Conservation (phyloP, 2,113 vertebrate genomes). For the Cacatua alba region DNA sequence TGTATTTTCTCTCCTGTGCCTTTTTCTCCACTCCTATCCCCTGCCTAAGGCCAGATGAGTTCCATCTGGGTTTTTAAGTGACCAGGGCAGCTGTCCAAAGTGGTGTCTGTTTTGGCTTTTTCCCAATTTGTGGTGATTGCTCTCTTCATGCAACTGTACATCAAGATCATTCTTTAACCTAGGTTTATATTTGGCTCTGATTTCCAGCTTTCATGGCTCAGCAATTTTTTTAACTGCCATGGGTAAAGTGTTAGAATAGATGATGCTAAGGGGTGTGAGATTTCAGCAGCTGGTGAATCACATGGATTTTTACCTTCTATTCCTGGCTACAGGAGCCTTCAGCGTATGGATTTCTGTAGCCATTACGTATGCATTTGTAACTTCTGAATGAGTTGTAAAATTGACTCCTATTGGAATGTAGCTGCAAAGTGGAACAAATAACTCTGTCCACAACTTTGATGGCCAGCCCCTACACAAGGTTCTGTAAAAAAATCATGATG, state of each 20-base stretch:
- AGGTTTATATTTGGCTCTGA: constrained; percentile 18
- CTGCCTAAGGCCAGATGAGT: constrained; percentile 12
- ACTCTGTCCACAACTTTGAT: fast-evolving
- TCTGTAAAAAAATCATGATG: background rate
- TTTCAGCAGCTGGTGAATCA: background rate
- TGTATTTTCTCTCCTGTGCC: background rate
- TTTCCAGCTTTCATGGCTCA: background rate
- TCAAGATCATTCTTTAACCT: background rate
- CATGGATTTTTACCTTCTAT: background rate
- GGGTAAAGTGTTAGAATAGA: background rate
- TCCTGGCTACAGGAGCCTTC: background rate
- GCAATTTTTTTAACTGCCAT: background rate
- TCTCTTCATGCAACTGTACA: background rate
- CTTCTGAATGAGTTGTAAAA: background rate
- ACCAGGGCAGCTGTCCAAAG: constrained; percentile 32
- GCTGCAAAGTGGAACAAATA: background rate
- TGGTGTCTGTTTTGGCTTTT: constrained; percentile 37
- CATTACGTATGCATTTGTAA: background rate
- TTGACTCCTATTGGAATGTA: background rate
- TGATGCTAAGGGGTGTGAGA: background rate
- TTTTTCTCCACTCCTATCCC: background rate
- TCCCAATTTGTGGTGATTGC: constrained; percentile 43
- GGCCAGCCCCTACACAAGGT: background rate
- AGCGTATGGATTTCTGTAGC: background rate
- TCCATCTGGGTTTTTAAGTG: constrained; percentile 57